Percentiles rank a stretch among this genome's conserved stretches.
These are phyloP conservation scores for Dipodomys spectabilis DNA, from an alignment of 2,113 vertebrate genomes.

Conservation along the genomic window DNA sequence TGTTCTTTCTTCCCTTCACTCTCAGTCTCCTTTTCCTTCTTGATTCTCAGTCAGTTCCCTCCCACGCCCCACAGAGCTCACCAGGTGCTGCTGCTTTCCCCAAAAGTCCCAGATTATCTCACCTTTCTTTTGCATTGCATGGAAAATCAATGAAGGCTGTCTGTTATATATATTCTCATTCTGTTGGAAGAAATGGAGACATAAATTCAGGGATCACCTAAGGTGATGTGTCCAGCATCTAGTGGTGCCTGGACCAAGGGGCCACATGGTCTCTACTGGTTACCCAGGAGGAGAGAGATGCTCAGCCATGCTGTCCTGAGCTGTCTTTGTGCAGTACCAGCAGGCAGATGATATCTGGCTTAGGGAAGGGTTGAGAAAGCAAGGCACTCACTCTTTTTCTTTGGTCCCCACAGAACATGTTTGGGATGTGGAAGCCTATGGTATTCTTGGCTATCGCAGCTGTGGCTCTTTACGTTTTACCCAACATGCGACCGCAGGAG, in stretches of 20 bases:
- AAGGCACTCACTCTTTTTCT: conserved; percentile 64
- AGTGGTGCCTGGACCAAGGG: background rate
- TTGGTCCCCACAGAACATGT: conserved; percentile 82
- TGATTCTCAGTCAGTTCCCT: background rate
- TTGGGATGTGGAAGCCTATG: conserved; percentile 82
- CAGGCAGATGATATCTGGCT: conserved; percentile 53
- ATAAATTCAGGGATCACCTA: background rate
- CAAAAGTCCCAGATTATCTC: background rate
- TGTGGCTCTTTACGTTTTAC: conserved; percentile 81
- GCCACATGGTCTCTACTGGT: background rate
- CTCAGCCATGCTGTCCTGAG: background rate
- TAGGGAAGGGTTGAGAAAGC: conserved; percentile 20
- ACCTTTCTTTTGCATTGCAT: background rate
- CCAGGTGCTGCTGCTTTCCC: background rate
- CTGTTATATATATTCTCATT: background rate
- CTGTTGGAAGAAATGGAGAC: background rate
- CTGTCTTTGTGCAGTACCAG: background rate
- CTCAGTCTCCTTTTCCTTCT: background rate
- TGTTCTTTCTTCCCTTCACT: background rate
- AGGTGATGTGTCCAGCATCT: background rate
- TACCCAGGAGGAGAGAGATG: background rate
- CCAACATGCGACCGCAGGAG: conserved; percentile 78
- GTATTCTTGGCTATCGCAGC: conserved; percentile 82
- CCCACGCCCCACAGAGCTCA: background rate
- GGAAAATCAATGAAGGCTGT: background rate